These are phyloP conservation scores for Oscheius sp. DNA, from an alignment of 1,140 invertebrate species.

Conservation along the genomic window DNA sequence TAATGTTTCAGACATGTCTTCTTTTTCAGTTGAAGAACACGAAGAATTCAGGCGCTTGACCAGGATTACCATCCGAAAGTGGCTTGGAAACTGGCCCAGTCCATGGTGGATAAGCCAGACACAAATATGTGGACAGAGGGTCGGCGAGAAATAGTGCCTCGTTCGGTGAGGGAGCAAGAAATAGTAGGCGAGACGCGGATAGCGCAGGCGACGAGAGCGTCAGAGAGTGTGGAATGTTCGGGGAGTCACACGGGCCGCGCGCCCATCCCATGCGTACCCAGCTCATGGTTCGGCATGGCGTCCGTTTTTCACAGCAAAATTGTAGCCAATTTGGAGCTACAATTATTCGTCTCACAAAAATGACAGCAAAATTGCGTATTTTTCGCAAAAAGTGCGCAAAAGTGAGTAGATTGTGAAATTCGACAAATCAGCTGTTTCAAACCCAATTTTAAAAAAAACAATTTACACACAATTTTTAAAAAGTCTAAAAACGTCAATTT, in stretches of 20 bases:
- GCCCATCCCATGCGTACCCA: neutral
- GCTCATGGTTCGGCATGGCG: neutral
- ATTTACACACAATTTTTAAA: no score
- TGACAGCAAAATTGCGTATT: no score
- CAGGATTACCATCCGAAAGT: neutral
- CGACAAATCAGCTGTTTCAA: no score
- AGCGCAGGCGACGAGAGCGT: neutral
- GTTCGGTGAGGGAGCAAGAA: neutral
- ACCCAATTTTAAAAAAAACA: no score
- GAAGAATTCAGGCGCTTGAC: neutral
- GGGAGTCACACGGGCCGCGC: slow-evolving; percentile 6
- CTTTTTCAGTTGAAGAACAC: neutral
- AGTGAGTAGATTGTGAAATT: no score
- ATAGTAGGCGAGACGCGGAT: neutral
- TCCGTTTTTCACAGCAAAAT: no score
- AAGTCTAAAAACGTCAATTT: no score
- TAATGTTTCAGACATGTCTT: neutral
- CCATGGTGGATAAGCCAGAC: neutral
- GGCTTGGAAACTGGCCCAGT: slow-evolving; percentile 3
- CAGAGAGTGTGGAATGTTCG: slow-evolving; percentile 5
- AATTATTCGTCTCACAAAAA: no score
- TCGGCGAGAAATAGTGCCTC: slow-evolving; percentile 7
- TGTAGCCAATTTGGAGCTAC: no score
- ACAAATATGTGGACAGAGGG: slow-evolving; percentile 13
- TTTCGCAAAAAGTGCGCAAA: no score